A percentile compares a stretch with the other conserved stretches of the same genome.
Conservation (phyloP, 2,113 vertebrate species). For the Pachypanchax playfairii region DNA sequence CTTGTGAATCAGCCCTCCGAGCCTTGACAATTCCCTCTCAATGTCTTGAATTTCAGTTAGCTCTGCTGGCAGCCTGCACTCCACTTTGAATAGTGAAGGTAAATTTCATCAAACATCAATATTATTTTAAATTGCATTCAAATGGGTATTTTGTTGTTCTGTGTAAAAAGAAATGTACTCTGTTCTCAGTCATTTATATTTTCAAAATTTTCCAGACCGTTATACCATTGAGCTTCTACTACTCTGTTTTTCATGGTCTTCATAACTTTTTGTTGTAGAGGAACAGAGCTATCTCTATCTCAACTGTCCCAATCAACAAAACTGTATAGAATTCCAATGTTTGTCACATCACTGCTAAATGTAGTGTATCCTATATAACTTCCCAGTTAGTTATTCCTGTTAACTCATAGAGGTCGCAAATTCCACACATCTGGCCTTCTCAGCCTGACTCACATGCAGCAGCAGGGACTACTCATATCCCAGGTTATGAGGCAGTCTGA, state of each 20-base stretch:
- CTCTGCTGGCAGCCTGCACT: constrained; percentile 37
- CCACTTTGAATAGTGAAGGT: constrained; percentile 69
- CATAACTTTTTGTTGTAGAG: constrained; percentile 2
- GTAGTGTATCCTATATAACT: constrained; percentile 25
- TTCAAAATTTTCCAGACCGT: background rate
- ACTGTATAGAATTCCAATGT: constrained; percentile 1
- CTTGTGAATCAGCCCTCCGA: constrained; percentile 46
- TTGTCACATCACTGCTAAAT: constrained; percentile 24
- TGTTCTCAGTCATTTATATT: constrained; percentile 21
- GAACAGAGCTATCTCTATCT: constrained; percentile 6
- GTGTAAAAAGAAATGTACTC: constrained; percentile 22
- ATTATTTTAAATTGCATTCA: constrained; percentile 64
- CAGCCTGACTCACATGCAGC: constrained; percentile 70
- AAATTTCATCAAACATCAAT: constrained; percentile 69
- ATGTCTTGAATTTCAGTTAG: constrained; percentile 30
- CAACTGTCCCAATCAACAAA: constrained; percentile 16
- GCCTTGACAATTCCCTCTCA: constrained; percentile 18
- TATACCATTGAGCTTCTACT: constrained; percentile 2
- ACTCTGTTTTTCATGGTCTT: background rate
- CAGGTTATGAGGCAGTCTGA: background rate
- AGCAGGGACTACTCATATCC: constrained; percentile 51
- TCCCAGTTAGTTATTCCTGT: constrained; percentile 54
- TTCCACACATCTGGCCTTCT: constrained; percentile 37
- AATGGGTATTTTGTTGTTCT: constrained; percentile 58
- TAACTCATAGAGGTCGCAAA: constrained; percentile 46